Evolutionary conservation across 2,113 vertebrate species (phyloP).

Genomic region (Ramphastos sulfuratus): DNA sequence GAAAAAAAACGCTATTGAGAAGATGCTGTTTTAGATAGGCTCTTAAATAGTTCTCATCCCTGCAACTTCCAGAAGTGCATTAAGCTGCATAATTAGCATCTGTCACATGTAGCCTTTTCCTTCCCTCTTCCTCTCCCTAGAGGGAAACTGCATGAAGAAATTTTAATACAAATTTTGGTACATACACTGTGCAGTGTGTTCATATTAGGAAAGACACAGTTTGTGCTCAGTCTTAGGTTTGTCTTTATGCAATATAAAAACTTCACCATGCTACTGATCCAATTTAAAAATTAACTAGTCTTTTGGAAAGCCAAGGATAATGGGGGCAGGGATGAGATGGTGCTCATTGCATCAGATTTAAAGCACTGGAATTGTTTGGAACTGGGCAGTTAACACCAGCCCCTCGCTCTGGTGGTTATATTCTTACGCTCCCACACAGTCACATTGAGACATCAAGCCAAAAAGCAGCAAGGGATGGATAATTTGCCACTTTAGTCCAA

Average conservation of each 20-base stretch:
- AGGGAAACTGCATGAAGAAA: slow-evolving; percentile 41
- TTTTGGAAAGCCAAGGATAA: not conserved
- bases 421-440: not conserved
- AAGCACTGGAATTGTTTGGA: not conserved
- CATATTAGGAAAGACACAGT: not conserved
- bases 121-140: slow-evolving; percentile 33
- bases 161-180: slow-evolving; percentile 36
- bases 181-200: not conserved
- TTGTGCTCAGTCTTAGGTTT: not conserved
- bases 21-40: not conserved
- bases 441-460: not conserved
- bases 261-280: not conserved
- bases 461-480: not conserved
- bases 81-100: slow-evolving; percentile 66
- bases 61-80: slow-evolving; percentile 64
- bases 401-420: not conserved
- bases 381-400: not conserved
- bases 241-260: slow-evolving; percentile 14
- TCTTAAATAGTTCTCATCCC: not conserved
- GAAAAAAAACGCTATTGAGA: not conserved
- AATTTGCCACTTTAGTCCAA: not conserved
- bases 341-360: not conserved
- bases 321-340: not conserved
- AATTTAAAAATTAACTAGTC: slow-evolving; percentile 56
- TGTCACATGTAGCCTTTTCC: slow-evolving; percentile 58